Conservation (phyloP, 2,797 vertebrate species). For the Pipistrellus pipistrellus region DNA sequence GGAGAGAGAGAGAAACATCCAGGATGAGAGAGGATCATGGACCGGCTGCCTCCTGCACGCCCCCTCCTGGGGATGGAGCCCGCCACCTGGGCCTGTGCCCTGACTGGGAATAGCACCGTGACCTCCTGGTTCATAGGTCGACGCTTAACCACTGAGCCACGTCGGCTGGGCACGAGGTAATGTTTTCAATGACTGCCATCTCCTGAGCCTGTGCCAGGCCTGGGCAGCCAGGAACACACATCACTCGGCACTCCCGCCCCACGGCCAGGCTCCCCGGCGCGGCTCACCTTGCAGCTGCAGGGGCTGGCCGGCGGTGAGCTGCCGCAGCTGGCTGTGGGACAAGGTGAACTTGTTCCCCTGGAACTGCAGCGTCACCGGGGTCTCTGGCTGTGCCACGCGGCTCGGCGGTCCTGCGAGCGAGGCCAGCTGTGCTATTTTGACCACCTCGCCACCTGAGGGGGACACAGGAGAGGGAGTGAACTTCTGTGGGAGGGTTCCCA, state of each 20-base stretch:
- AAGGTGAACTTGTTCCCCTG: conserved; percentile 99
- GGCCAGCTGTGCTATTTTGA: conserved; percentile 92
- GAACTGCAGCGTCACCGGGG: conserved; percentile 97
- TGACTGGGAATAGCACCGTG: too few species aligned
- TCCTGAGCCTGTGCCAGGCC: rapidly evolving
- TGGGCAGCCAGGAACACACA: too few species aligned
- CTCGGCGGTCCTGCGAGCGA: conserved; percentile 91
- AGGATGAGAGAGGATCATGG: too few species aligned
- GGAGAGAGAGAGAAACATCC: too few species aligned
- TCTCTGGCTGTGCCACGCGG: conserved; percentile 92
- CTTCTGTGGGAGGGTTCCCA: rapidly evolving
- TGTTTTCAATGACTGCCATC: not conserved
- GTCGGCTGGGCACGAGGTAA: not conserved
- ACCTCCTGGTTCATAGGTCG: too few species aligned
- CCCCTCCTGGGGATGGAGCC: too few species aligned
- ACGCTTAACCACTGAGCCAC: too few species aligned
- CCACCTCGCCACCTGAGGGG: conserved; percentile 91
- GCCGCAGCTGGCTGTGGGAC: conserved; percentile 97
- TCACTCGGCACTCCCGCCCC: not conserved
- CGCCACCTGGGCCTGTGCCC: too few species aligned
- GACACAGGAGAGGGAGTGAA: not conserved
- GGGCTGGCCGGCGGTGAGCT: conserved; percentile 98
- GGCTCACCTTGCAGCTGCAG: conserved; percentile 97
- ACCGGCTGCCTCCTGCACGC: too few species aligned
- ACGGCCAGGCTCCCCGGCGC: not conserved